Evolutionary conservation across 2,797 vertebrate genomes (phyloP).

Genomic region (Triplophysa yarkandensis): DNA sequence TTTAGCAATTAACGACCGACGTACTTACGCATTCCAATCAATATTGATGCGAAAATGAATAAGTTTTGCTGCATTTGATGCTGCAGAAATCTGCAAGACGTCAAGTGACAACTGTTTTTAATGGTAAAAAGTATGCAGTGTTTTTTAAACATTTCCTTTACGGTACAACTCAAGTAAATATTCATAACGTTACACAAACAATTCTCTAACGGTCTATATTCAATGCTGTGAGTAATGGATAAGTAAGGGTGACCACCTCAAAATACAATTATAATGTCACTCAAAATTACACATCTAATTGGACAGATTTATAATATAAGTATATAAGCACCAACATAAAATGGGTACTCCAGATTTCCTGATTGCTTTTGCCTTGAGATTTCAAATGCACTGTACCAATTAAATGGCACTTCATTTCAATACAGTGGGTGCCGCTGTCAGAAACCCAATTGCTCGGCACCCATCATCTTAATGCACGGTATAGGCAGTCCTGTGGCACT

Average conservation of each 20-base stretch:
- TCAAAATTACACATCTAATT: constrained; percentile 29
- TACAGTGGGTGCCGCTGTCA: constrained; percentile 19
- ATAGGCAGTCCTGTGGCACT: constrained; percentile 11
- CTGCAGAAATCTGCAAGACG: no score
- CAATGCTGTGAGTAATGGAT: constrained; percentile 40
- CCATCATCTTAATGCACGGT: not conserved
- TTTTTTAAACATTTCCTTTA: no score
- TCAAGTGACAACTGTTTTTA: no score
- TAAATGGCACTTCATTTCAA: constrained; percentile 32
- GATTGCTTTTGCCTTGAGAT: constrained; percentile 35
- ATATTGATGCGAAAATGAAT: no score
- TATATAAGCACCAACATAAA: constrained; percentile 17
- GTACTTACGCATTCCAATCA: no score
- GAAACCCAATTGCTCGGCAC: not conserved
- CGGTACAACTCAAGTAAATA: no score
- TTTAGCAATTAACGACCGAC: no score
- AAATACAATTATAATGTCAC: constrained; percentile 31
- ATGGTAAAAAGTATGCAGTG: no score
- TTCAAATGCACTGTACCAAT: constrained; percentile 23
- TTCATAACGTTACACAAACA: no score
- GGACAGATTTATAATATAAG: constrained; percentile 12
- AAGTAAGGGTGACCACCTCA: constrained; percentile 22
- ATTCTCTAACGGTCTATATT: no score
- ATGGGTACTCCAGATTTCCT: constrained; percentile 28
- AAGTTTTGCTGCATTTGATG: no score